These are phyloP conservation scores for Chaetura pelagica DNA, from an alignment of 2,113 vertebrate genomes.

Conservation along the genomic window DNA sequence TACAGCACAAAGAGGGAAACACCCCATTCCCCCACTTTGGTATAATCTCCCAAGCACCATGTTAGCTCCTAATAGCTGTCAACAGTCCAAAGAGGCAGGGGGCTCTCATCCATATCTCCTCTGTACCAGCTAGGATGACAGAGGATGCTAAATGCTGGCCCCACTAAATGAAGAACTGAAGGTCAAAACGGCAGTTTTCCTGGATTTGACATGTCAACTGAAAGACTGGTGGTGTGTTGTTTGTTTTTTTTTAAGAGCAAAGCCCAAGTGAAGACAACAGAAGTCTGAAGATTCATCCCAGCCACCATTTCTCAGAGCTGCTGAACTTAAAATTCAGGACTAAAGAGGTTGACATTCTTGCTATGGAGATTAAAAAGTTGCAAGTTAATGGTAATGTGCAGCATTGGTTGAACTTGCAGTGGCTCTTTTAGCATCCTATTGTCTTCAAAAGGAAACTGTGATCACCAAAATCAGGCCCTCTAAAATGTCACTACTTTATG, in stretches of 20 bases:
- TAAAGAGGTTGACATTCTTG: not conserved
- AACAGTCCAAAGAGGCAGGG: not conserved
- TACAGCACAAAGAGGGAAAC: not conserved
- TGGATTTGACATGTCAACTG: not conserved
- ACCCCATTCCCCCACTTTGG: accelerated
- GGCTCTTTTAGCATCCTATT: not conserved
- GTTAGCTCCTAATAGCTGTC: not conserved
- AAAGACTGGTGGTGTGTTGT: not conserved
- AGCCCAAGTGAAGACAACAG: not conserved
- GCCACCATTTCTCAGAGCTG: accelerated
- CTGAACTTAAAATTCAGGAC: not conserved
- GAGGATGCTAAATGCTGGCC: not conserved
- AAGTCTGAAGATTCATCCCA: not conserved
- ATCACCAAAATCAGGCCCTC: not conserved
- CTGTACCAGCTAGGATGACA: accelerated
- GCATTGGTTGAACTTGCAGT: accelerated
- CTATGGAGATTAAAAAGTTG: not conserved
- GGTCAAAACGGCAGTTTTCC: not conserved
- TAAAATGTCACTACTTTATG: not conserved
- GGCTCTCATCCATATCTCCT: not conserved
- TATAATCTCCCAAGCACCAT: not conserved
- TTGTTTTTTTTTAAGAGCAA: not conserved
- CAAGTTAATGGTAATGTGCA: not conserved
- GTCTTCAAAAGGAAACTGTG: not conserved
- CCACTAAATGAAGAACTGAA: not conserved